Evolutionary conservation across 2,888 invertebrate species (phyloP).

Genomic region (Muschampia plurimacula): DNA sequence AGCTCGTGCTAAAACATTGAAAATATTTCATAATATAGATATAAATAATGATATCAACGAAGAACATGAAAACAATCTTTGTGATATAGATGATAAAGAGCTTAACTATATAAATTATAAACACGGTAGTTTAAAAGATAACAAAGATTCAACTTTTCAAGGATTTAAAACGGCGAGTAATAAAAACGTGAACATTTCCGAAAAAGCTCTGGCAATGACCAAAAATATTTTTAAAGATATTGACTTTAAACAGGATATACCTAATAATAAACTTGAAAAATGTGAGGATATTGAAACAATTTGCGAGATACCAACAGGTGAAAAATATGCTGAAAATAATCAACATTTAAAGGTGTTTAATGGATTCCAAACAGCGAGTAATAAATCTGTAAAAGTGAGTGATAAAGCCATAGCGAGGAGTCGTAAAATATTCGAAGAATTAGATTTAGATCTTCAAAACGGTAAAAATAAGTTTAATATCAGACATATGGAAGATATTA

Average conservation of each 20-base stretch:
- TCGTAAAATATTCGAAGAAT: constrained; percentile 51
- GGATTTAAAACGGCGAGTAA: constrained; percentile 53
- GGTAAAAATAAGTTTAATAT: background rate
- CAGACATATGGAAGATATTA: background rate
- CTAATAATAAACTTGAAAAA: constrained; percentile 10
- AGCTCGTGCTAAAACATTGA: constrained; percentile 49
- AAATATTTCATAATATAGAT: constrained; percentile 49
- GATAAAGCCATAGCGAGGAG: constrained; percentile 53
- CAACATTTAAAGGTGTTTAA: constrained; percentile 27
- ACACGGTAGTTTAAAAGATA: background rate
- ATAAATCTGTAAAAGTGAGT: constrained; percentile 54
- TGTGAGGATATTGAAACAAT: background rate
- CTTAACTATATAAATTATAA: background rate
- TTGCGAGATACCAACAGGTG: background rate
- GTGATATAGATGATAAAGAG: background rate
- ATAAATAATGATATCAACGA: constrained; percentile 14
- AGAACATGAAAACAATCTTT: background rate
- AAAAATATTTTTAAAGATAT: constrained; percentile 62
- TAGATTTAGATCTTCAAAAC: constrained; percentile 32
- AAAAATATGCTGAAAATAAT: constrained; percentile 7
- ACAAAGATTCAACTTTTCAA: background rate
- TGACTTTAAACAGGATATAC: constrained; percentile 22
- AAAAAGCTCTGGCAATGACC: constrained; percentile 62
- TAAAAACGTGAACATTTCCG: constrained; percentile 57
- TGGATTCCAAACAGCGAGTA: constrained; percentile 57